These are phyloP conservation scores for Phylloscopus trochiloides DNA, from an alignment of 2,113 vertebrate species.

Conservation along the genomic window DNA sequence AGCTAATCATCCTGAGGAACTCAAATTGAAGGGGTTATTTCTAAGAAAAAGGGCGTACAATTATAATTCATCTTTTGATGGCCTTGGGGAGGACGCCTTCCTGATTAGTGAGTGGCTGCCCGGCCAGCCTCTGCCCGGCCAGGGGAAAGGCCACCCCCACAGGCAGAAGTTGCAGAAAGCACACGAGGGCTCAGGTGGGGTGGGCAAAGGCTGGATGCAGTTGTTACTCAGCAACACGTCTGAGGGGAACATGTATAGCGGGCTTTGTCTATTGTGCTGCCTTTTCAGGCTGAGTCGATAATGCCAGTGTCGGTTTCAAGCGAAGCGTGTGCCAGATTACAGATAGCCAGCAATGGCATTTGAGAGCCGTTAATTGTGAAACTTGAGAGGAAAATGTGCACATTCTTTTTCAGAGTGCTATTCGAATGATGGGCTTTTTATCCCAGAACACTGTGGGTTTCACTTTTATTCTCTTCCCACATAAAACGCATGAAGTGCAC, in stretches of 20 bases:
- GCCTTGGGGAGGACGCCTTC: neutral
- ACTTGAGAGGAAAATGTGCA: constrained; percentile 70
- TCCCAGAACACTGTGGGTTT: constrained; percentile 40
- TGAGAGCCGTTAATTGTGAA: constrained; percentile 70
- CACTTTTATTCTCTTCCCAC: constrained; percentile 61
- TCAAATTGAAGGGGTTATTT: neutral
- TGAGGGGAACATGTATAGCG: neutral
- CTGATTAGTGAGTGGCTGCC: neutral
- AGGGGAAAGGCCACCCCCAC: neutral
- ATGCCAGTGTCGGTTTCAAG: constrained; percentile 62
- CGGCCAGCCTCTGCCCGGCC: neutral
- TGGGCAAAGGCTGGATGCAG: neutral
- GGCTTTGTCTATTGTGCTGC: constrained; percentile 39
- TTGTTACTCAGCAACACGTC: constrained; percentile 30
- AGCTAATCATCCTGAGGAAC: neutral
- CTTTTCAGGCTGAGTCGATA: constrained; percentile 60
- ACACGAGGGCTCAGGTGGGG: neutral
- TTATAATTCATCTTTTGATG: neutral
- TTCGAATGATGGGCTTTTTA: constrained; percentile 21
- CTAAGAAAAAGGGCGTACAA: neutral
- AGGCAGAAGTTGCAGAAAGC: neutral
- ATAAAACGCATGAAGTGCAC: constrained; percentile 44
- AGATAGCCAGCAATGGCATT: constrained; percentile 54
- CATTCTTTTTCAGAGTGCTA: constrained; percentile 56
- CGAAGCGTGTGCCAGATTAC: constrained; percentile 62